A percentile compares a stretch with the other conserved stretches of the same genome.
These are phyloP conservation scores for Antechinus flavipes DNA, from an alignment of 2,113 vertebrate species.

Conservation along the genomic window DNA sequence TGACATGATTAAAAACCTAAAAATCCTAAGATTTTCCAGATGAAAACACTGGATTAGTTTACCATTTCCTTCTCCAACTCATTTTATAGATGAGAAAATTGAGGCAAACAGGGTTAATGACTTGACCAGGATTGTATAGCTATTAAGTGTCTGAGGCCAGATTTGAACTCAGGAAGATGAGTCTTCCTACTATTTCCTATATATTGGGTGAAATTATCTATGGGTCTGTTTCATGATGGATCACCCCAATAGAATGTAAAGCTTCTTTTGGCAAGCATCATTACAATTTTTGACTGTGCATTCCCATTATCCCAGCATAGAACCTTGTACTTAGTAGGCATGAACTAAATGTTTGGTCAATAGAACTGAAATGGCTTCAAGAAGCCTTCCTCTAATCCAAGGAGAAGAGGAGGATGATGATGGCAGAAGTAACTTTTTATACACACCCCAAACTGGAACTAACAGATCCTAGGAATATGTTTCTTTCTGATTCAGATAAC, in stretches of 20 bases:
- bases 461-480: background rate
- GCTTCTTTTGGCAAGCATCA: background rate
- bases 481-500: background rate
- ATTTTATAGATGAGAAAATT: too few species aligned
- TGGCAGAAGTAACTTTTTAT: background rate
- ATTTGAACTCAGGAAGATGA: too few species aligned
- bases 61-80: too few species aligned
- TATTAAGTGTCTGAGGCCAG: too few species aligned
- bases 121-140: too few species aligned
- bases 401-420: background rate
- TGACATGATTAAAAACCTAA: too few species aligned
- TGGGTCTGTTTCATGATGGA: background rate
- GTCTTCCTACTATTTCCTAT: too few species aligned
- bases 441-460: background rate
- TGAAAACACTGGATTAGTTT: too few species aligned
- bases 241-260: background rate
- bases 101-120: too few species aligned
- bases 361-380: background rate
- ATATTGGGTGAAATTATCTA: background rate
- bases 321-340: background rate
- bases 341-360: background rate
- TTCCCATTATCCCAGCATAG: background rate
- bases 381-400: background rate
- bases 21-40: too few species aligned
- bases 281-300: background rate